phyloP scores from a whole-genome alignment of 2,888 invertebrate genomes.

The Sthenelais limicola region DNA sequence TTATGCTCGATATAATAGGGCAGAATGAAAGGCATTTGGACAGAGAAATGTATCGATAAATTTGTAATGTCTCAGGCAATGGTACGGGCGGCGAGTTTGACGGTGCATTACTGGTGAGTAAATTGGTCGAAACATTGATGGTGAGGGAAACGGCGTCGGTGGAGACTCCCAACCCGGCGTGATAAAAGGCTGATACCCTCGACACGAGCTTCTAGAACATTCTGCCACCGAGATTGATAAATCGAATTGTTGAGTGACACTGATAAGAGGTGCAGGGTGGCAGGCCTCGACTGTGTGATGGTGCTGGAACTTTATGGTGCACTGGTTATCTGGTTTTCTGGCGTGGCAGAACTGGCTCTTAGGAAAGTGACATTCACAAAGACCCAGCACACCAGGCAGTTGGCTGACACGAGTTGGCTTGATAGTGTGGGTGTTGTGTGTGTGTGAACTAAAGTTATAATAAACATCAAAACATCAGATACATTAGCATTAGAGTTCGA shows the following conservation, averaged over 20 bases:
- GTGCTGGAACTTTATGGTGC: not conserved
- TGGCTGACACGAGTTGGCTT: no score
- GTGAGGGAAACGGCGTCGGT: not conserved
- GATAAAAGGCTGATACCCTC: constrained; percentile 21
- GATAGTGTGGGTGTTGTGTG: no score
- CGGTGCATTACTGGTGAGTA: constrained; percentile 24
- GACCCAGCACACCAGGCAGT: no score
- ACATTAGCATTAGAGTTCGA: no score
- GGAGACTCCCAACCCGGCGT: not conserved
- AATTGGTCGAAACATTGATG: constrained; percentile 29
- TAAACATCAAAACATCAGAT: no score
- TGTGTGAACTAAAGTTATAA: no score
- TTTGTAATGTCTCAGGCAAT: constrained; percentile 23
- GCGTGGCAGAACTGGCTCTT: no score
- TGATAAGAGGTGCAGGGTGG: constrained; percentile 18
- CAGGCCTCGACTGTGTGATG: not conserved
- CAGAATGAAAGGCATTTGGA: constrained; percentile 32
- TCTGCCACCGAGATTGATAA: constrained; percentile 22
- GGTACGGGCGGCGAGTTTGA: constrained; percentile 12
- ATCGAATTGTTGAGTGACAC: constrained; percentile 39
- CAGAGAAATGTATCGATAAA: constrained; percentile 36
- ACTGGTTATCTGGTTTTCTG: constrained; percentile 18
- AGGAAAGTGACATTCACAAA: no score
- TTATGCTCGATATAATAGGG: constrained; percentile 23
- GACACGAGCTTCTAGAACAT: constrained; percentile 12